Evolutionary conservation across 2,113 vertebrate species (phyloP), one percentile per base, ranked within the genome.

Genomic region (Phylloscopus whistleri): DNA sequence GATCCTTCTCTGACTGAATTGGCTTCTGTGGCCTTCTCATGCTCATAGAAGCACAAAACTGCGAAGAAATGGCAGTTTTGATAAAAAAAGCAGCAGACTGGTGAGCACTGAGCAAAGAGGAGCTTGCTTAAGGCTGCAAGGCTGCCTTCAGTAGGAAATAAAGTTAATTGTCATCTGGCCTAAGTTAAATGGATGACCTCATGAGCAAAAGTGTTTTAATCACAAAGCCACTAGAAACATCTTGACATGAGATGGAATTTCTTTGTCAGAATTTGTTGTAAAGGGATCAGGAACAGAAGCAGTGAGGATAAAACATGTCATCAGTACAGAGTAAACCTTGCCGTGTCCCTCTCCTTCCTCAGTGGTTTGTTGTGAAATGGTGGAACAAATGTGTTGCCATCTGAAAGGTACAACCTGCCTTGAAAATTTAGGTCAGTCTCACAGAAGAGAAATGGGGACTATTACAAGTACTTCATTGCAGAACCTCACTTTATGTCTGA

Each of bases 211-310:
- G 31, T 0, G 1, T 87, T 84, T 96, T 87, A 87, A 76, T 94
- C 81, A 87, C 69, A 82, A 92, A 82, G 18, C 58, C 74, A 43
- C 77, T 83, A 58, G 81, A 76, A 96, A 72, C 58, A 79, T 63
- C 58, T 68, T 85, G 85, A 67, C 52, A 52, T 68, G 62, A 82
- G 49, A 62, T 31, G 43, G 56, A 90, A 88, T 72, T 81, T 44
- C 39, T 89, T 95, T 26, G 9, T 80, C 69, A 93, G 74, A 84
- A 75, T 73, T 89, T 84, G 23, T 84, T 95, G 56, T 76, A 33
- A 87, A 83, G 33, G 43, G 37, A 19, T 52, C 2, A 2, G 21
- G 12, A 51, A n/a, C 33, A 5, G 31, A 82, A 87, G 41, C 28
- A 82, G 56, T 0, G 2, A 82, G 56, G 77, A 31, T 84, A 41